These are phyloP conservation scores for Phylloscopus trochiloides DNA, from an alignment of 2,113 vertebrate genomes.

Conservation along the genomic window DNA sequence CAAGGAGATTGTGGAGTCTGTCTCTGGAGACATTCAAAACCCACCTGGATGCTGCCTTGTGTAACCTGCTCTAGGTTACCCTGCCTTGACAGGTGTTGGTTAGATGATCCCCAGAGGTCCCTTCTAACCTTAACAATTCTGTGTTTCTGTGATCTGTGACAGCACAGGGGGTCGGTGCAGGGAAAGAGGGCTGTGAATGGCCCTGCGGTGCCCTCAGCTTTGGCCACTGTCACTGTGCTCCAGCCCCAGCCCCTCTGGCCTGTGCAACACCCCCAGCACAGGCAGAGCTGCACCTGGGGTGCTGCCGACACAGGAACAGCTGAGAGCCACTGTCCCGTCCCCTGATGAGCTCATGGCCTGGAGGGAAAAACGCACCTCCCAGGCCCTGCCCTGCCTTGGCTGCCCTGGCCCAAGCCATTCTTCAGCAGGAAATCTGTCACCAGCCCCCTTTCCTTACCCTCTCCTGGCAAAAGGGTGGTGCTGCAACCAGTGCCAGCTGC, in stretches of 20 bases:
- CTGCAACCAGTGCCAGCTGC: background rate
- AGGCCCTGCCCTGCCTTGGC: background rate
- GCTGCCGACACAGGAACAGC: background rate
- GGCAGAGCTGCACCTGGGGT: fast-evolving
- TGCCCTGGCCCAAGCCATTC: background rate
- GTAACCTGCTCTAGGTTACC: background rate
- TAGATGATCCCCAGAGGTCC: background rate
- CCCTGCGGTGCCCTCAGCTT: fast-evolving
- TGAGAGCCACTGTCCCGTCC: fast-evolving
- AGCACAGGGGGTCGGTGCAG: fast-evolving
- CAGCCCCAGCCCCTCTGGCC: background rate
- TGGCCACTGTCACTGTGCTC: background rate
- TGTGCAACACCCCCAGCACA: fast-evolving
- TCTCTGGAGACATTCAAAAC: no score
- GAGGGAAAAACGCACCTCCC: background rate
- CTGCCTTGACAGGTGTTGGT: background rate
- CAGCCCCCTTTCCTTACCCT: fast-evolving
- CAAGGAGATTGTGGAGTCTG: background rate
- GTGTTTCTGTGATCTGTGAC: background rate
- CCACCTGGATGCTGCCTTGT: background rate
- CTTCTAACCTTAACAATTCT: background rate
- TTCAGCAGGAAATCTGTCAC: fast-evolving
- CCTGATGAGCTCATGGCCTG: background rate
- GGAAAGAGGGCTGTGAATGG: no score
- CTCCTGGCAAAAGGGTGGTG: background rate